A percentile compares a stretch with the other conserved stretches of the same genome.
These are phyloP conservation scores for Drosophila leonis DNA, from an alignment of 2,888 invertebrate genomes.

Conservation along the genomic window DNA sequence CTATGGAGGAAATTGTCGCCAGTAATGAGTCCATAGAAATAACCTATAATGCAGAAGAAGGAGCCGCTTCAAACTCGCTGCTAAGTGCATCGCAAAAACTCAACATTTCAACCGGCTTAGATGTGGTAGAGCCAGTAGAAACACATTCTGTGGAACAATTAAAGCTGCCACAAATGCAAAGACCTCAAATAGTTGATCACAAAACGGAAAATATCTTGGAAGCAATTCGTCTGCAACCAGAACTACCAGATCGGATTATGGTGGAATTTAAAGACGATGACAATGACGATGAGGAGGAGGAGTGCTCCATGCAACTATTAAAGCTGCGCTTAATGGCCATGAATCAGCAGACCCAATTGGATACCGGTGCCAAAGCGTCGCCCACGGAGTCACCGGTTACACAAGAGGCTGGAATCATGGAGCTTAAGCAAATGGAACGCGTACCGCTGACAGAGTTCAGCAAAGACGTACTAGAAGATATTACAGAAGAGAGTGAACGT, in stretches of 20 bases:
- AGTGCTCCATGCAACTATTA: constrained; percentile 77
- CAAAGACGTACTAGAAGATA: constrained; percentile 85
- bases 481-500: constrained; percentile 85
- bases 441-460: constrained; percentile 80
- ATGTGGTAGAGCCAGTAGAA: constrained; percentile 45
- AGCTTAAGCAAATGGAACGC: constrained; percentile 84
- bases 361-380: constrained; percentile 43
- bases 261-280: constrained; percentile 42
- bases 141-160: constrained; percentile 22
- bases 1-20: constrained; percentile 83
- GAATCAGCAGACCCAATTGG: constrained; percentile 60
- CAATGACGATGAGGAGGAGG: constrained; percentile 75
- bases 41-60: constrained; percentile 76
- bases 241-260: constrained; percentile 48
- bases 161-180: constrained; percentile 36
- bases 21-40: constrained; percentile 83
- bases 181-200: constrained; percentile 54
- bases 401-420: constrained; percentile 27
- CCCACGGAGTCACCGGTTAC: constrained; percentile 43
- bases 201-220: constrained; percentile 42
- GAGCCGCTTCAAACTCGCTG: constrained; percentile 52
- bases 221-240: constrained; percentile 58
- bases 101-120: constrained; percentile 69
- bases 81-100: constrained; percentile 30
- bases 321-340: constrained; percentile 83